Evolutionary conservation across 2,113 vertebrate species (phyloP), one percentile per base, ranked within the genome.

Genomic region (Charadrius vociferus): DNA sequence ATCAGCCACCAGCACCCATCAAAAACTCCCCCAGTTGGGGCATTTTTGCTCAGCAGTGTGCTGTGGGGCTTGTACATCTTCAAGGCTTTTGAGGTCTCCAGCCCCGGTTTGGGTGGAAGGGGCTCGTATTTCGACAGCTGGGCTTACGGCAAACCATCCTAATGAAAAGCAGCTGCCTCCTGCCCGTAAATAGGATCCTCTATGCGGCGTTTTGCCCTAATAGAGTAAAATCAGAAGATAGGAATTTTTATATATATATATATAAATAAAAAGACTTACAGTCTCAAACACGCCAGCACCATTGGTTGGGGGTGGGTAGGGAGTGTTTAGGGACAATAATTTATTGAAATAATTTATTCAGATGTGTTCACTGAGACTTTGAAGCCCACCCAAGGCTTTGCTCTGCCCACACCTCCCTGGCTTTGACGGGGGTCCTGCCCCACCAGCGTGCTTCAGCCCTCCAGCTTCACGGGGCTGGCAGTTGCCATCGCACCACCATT

Each of bases 111-210:
- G 81, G 59, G 3, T n/a, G 45, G 50, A 12, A 55, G 21, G 0
- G 1, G 43, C 9, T 81, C 3, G 4, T 49, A 36, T 78, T 92
- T 93, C 29, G 8, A 61, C 83, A 83, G 73, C 67, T 10, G 1
- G 50, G 80, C 47, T 82, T 24, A 37, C 15, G 56, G 88, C 68
- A 84, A 81, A 65, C 10, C 32, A 37, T 43, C 56, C 56, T 93
- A 68, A 95, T 75, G 63, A 82, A 93, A 93, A 94, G 66, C 92
- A 97, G 88, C 86, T 96, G 92, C 68, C 50, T 81, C 10, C 0
- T 37, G 86, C 47, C 53, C 90, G 59, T 66, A 55, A 90, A 45
- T 32, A 30, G 56, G 88, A 77, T 53, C 55, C 65, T 21, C 47
- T 65, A 11, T 22, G 37, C 24, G 55, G 81, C 32, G 27, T 23